phyloP scores from a whole-genome alignment of 2,888 invertebrate species.

The Amitus sp. region DNA sequence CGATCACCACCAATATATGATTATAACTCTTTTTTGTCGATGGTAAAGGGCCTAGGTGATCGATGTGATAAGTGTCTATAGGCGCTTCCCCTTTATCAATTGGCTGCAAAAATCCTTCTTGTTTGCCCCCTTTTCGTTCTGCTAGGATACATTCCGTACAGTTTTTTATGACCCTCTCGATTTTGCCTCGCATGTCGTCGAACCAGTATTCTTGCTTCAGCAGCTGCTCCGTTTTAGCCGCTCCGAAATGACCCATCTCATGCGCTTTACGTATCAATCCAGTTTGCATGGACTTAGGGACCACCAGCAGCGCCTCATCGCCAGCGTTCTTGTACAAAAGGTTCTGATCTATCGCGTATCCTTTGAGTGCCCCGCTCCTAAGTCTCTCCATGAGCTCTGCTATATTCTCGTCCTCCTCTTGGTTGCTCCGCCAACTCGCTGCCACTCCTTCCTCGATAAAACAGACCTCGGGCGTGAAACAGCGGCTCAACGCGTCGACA shows the following conservation, averaged over 20 bases:
- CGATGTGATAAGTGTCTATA: slow-evolving; percentile 50
- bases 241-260: slow-evolving; percentile 13
- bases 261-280: too few relatives aligned
- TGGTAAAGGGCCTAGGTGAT: slow-evolving; percentile 51
- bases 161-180: slow-evolving; percentile 11
- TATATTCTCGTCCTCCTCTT: too few relatives aligned
- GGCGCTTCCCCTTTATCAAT: slow-evolving; percentile 47
- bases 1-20: slow-evolving; percentile 48
- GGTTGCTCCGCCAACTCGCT: too few relatives aligned
- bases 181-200: slow-evolving; percentile 9
- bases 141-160: slow-evolving; percentile 45
- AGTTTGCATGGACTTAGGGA: slow-evolving; percentile 10
- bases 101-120: slow-evolving; percentile 46
- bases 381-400: too few relatives aligned
- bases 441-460: slow-evolving; percentile 4
- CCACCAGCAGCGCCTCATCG: background rate
- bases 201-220: slow-evolving; percentile 23
- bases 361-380: too few relatives aligned
- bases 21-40: slow-evolving; percentile 48
- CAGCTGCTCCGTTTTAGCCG: slow-evolving; percentile 13
- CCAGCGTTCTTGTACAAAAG: background rate
- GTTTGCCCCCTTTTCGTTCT: slow-evolving; percentile 44
- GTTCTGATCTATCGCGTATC: background rate
- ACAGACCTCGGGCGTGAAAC: too few relatives aligned
- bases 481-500: slow-evolving; percentile 32